A percentile compares a stretch with the other conserved stretches of the same genome.
These are phyloP conservation scores for Ophion ventricosus DNA, from an alignment of 2,888 invertebrate species.

Conservation along the genomic window DNA sequence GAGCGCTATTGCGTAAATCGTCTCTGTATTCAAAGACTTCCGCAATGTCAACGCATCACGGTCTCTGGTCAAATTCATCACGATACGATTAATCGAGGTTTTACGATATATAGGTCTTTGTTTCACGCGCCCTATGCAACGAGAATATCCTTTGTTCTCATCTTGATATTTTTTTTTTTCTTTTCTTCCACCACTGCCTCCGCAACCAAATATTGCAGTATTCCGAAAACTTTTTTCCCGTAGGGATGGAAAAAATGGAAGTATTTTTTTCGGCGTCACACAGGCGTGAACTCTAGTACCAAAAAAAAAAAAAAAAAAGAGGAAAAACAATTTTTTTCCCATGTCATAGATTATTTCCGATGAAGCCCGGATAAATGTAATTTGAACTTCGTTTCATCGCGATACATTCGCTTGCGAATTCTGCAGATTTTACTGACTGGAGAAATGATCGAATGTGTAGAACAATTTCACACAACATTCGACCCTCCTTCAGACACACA, in stretches of 20 bases:
- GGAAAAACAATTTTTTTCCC: not conserved
- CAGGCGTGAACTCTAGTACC: conserved; percentile 15
- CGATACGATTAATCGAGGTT: too few species aligned
- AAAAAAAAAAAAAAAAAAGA: not conserved
- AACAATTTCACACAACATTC: conserved; percentile 11
- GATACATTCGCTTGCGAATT: not conserved
- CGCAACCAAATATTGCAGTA: conserved; percentile 72
- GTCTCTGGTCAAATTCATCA: too few species aligned
- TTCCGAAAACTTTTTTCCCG: conserved; percentile 63
- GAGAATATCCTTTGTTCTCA: conserved; percentile 19
- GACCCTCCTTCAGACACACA: not conserved
- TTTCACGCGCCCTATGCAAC: not conserved
- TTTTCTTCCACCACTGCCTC: conserved; percentile 75
- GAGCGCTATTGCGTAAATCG: too few species aligned
- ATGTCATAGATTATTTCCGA: not conserved
- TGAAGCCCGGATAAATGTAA: not conserved
- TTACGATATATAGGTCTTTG: conserved; percentile 37
- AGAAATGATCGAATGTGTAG: not conserved
- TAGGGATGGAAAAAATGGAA: conserved; percentile 37
- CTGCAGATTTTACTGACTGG: not conserved
- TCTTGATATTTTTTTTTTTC: conserved; percentile 47
- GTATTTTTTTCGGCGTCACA: conserved; percentile 45
- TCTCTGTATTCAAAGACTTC: too few species aligned
- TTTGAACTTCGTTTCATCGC: not conserved
- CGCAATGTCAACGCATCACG: too few species aligned